Conservation (phyloP, 2,888 invertebrate genomes). For the Clitarchus hookeri region DNA sequence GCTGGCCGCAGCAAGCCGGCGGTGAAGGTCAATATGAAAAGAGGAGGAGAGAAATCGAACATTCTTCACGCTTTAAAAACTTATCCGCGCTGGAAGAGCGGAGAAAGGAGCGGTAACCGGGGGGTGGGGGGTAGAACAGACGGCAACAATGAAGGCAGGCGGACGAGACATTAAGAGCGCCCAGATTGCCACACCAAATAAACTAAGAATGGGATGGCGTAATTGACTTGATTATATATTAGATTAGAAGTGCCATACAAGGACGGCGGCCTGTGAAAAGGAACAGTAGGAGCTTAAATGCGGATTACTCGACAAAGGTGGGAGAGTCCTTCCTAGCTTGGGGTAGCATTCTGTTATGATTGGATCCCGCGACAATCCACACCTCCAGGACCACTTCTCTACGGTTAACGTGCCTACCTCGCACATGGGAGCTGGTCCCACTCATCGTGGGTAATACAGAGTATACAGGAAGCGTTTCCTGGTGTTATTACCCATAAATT, state of each 20-base stretch:
- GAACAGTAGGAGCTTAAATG: not conserved
- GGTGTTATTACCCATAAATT: too few species aligned
- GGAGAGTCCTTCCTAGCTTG: not conserved
- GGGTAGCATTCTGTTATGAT: not conserved
- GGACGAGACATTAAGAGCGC: constrained; percentile 3
- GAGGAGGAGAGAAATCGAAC: constrained; percentile 28
- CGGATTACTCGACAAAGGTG: not conserved
- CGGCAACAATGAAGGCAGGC: too few species aligned
- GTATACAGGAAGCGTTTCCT: too few species aligned
- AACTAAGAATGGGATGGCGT: constrained; percentile 18
- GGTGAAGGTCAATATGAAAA: constrained; percentile 35
- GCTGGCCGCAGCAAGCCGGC: constrained; percentile 29
- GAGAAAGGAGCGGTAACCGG: too few species aligned
- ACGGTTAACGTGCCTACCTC: too few species aligned
- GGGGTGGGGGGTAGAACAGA: not conserved
- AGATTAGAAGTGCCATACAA: constrained; percentile 20
- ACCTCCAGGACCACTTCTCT: not conserved
- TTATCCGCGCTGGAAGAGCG: not conserved
- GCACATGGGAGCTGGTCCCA: too few species aligned
- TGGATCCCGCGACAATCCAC: not conserved
- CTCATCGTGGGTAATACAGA: too few species aligned
- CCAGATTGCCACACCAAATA: constrained; percentile 18
- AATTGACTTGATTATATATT: constrained; percentile 27
- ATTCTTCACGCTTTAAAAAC: constrained; percentile 34
- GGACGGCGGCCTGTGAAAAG: constrained; percentile 1